A percentile compares a stretch with the other conserved stretches of the same genome.
Evolutionary conservation across 2,113 vertebrate genomes (phyloP).

Genomic region (Serilophus lunatus): DNA sequence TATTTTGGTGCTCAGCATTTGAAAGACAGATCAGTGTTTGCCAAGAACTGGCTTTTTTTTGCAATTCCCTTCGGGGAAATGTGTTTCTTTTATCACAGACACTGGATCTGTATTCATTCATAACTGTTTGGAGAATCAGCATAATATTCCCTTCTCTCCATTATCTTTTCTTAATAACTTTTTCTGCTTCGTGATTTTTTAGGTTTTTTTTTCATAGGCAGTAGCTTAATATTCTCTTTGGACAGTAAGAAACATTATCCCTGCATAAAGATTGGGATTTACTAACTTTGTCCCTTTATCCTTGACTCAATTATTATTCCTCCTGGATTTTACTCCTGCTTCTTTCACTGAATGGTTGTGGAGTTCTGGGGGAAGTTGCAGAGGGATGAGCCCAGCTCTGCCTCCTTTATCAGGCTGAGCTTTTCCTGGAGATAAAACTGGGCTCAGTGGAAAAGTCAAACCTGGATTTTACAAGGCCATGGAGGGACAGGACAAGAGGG

Average conservation of each 20-base stretch:
- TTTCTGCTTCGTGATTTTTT: background rate
- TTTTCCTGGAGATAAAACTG: background rate
- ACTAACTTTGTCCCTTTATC: constrained; percentile 40
- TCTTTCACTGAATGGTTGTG: rapidly evolving
- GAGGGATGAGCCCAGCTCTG: background rate
- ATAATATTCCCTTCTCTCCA: constrained; percentile 41
- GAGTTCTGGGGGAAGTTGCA: background rate
- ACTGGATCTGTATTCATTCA: constrained; percentile 48
- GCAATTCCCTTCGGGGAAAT: constrained; percentile 21
- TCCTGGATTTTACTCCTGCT: background rate
- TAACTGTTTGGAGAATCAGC: constrained; percentile 52
- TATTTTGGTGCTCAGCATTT: background rate
- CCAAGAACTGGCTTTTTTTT: background rate
- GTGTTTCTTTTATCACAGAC: constrained; percentile 47
- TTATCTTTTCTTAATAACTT: constrained; percentile 55
- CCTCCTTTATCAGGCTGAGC: background rate
- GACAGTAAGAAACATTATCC: constrained; percentile 44
- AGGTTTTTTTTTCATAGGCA: background rate
- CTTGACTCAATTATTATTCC: constrained; percentile 33
- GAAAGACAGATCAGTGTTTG: background rate
- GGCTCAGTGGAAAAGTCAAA: background rate
- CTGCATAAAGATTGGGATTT: constrained; percentile 33
- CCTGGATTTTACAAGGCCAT: background rate
- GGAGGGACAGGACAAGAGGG: rapidly evolving
- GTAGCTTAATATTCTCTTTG: constrained; percentile 47